Percentiles rank a stretch among this genome's conserved stretches.
Evolutionary conservation across 2,113 vertebrate genomes (phyloP).

Genomic region (Pseudorasbora parva): DNA sequence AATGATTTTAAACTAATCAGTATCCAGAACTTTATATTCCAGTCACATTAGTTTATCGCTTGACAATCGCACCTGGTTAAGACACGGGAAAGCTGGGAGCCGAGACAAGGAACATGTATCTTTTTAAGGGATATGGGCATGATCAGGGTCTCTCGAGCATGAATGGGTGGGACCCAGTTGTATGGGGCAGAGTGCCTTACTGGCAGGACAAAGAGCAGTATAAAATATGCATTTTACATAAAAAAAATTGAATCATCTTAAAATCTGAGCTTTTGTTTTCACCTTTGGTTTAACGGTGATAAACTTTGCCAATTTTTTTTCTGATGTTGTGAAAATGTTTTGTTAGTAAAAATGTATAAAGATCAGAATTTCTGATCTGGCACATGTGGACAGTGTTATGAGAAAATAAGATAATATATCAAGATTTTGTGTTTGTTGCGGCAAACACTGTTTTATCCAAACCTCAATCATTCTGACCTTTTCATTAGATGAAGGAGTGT

Average conservation of each 20-base stretch:
- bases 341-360: constrained; percentile 17
- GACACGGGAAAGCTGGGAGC: not conserved
- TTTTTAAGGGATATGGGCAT: constrained; percentile 25
- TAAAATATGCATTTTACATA: constrained; percentile 41
- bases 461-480: constrained; percentile 14
- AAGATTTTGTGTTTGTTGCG: not conserved
- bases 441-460: not conserved
- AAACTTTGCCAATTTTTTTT: constrained; percentile 16
- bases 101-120: not conserved
- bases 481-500: not conserved
- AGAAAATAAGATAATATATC: not conserved
- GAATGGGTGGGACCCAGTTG: constrained; percentile 50
- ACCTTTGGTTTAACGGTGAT: not conserved
- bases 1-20: not conserved
- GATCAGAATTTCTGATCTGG: constrained; percentile 12
- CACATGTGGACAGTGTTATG: not conserved
- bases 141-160: constrained; percentile 37
- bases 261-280: constrained; percentile 5
- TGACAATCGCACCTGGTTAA: not conserved
- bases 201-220: constrained; percentile 51
- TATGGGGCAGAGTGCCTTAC: constrained; percentile 62
- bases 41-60: not conserved
- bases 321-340: constrained; percentile 15
- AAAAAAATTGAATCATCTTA: not conserved
- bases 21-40: not conserved